These are phyloP conservation scores for Pyrgilauda ruficollis DNA, from an alignment of 2,113 vertebrate genomes.

Conservation along the genomic window DNA sequence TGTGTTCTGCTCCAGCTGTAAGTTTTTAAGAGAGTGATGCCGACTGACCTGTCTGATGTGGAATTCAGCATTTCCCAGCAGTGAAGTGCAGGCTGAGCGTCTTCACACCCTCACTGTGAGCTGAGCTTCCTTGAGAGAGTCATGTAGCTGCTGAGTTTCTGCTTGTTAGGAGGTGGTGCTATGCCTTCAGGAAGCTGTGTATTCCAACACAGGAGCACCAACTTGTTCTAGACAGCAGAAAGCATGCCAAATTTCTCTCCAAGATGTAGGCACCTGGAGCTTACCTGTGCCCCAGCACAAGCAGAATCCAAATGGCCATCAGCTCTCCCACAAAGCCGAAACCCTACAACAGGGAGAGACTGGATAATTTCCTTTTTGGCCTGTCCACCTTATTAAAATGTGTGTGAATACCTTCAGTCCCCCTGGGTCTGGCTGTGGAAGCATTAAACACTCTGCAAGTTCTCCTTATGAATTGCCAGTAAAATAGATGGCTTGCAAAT, in stretches of 20 bases:
- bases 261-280: not conserved
- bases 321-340: not conserved
- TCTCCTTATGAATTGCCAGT: not conserved
- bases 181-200: not conserved
- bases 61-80: not conserved
- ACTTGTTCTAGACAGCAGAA: not conserved
- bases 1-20: not conserved
- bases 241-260: rapidly evolving
- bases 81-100: not conserved
- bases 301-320: not conserved
- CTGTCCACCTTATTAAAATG: constrained; percentile 15
- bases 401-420: not conserved
- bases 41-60: not conserved
- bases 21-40: not conserved
- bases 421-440: not conserved
- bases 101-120: not conserved
- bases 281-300: not conserved
- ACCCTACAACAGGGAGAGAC: not conserved
- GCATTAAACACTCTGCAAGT: not conserved
- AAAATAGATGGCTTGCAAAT: constrained; percentile 12
- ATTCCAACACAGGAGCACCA: not conserved
- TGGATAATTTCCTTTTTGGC: not conserved
- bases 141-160: not conserved
- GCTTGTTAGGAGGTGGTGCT: not conserved
- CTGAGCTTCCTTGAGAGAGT: not conserved